Evolutionary conservation across 2,113 vertebrate species (phyloP), one percentile per base, ranked within the genome.

Genomic region (Tupaia chinensis): DNA sequence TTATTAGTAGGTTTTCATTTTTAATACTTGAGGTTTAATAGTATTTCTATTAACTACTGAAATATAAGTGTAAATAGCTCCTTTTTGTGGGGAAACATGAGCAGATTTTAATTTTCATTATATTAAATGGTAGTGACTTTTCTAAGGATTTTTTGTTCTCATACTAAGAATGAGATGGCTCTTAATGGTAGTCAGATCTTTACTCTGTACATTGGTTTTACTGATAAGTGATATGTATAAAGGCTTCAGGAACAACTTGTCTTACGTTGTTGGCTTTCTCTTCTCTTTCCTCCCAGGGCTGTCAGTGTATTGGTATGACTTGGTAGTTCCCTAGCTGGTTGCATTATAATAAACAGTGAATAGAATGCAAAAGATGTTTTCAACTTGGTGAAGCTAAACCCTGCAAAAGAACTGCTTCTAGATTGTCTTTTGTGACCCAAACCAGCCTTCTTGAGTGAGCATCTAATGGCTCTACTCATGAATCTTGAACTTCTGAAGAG

Each of bases 31-130:
- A 72, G 65, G n/a, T 66, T 93, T 66, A 92, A 65, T 80, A 69
- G 78, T 69, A 56, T 93, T 97, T 95, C 29, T 34, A 56, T 91
- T 68, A 92, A 95, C 56, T 79, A n/a, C 0, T 84, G 78, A 89
- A 27, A 68, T 86, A 85, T 91, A 81, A 81, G 73, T 87, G n/a
- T 87, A 72, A 73, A 68, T 61, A 93, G 10, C 65, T 58, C 9
- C 17, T 90, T 90, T 91, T 89, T 77, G 20, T 8, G 16, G 9
- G 53, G 7, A 76, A 23, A 0, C 73, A 91, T 29, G 63, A 86
- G 56, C 70, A 61, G 11, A 16, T 32, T 88, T 91, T 91, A 60
- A 19, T 74, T 89, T 83, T 89, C 85, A 66, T 90, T 66, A 72
- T 5, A 44, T 83, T 88, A 65, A 53, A 44, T 68, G 86, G 80